Conservation (phyloP, 1,140 invertebrate species). For the Caerostris darwini region DNA sequence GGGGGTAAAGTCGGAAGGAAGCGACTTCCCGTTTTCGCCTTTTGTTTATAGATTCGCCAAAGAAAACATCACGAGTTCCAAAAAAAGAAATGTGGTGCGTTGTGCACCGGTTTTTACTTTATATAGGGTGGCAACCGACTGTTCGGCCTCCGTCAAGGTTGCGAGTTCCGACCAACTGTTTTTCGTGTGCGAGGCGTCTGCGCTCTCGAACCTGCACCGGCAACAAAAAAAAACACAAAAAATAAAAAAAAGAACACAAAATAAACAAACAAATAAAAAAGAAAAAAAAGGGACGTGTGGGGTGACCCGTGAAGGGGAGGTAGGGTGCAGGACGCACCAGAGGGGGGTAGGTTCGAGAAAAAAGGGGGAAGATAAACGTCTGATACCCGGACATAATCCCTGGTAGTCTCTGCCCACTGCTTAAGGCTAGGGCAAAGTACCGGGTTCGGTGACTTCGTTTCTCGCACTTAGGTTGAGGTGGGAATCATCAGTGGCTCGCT, state of each 20-base stretch:
- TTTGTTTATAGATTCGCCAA: slow-evolving; percentile 37
- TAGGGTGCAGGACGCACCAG: slow-evolving; percentile 1
- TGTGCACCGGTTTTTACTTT: slow-evolving; percentile 27
- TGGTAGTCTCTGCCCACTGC: slow-evolving; percentile 73
- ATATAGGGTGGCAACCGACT: background rate
- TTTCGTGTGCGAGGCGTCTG: slow-evolving; percentile 26
- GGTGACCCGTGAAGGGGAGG: slow-evolving; percentile 40
- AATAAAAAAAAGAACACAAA: too few relatives aligned
- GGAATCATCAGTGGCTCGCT: slow-evolving; percentile 50
- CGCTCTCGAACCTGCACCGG: slow-evolving; percentile 1
- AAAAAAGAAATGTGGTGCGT: slow-evolving; percentile 27
- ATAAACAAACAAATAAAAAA: background rate
- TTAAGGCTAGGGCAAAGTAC: slow-evolving; percentile 70
- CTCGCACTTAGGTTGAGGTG: slow-evolving; percentile 73
- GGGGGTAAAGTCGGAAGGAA: background rate
- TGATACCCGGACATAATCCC: slow-evolving; percentile 74
- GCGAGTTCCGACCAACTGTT: slow-evolving; percentile 19
- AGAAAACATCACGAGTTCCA: background rate
- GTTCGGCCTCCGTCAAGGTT: slow-evolving; percentile 67
- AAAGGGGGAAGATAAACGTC: slow-evolving; percentile 40
- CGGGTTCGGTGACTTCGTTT: slow-evolving; percentile 72
- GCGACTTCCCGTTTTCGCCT: slow-evolving; percentile 3
- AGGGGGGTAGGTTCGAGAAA: slow-evolving; percentile 43
- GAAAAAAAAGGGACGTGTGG: background rate
- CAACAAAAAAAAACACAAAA: too few relatives aligned